Evolutionary conservation across 2,888 invertebrate species (phyloP).

Genomic region (Drosophila tanythrix): DNA sequence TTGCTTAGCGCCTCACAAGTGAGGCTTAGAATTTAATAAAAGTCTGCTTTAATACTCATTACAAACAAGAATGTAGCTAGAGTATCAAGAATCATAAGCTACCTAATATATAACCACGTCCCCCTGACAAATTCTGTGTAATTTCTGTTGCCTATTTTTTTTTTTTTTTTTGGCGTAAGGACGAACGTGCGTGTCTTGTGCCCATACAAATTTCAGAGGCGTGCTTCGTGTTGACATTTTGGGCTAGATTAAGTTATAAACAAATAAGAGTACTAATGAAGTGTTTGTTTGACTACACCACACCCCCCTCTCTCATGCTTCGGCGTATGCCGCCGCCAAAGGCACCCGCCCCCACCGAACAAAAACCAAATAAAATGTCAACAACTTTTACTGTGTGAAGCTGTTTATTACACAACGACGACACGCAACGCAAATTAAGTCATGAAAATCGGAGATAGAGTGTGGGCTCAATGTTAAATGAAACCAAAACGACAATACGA

Average conservation of each 20-base stretch:
- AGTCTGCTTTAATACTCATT: slow-evolving; percentile 32
- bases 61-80: slow-evolving; percentile 1
- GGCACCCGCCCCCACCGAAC: neutral
- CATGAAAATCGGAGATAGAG: slow-evolving; percentile 61
- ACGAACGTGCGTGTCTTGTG: slow-evolving; percentile 60
- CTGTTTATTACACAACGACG: slow-evolving; percentile 63
- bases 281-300: slow-evolving; percentile 69
- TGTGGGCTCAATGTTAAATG: slow-evolving; percentile 34
- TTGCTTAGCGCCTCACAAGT: neutral
- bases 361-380: slow-evolving; percentile 60
- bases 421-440: slow-evolving; percentile 75
- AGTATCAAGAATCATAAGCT: slow-evolving; percentile 18
- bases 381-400: slow-evolving; percentile 78
- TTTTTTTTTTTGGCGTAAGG: neutral
- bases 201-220: slow-evolving; percentile 64
- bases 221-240: slow-evolving; percentile 67
- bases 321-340: neutral
- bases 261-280: slow-evolving; percentile 77
- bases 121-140: slow-evolving; percentile 1
- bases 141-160: slow-evolving; percentile 24
- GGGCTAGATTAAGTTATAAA: slow-evolving; percentile 77
- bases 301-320: neutral
- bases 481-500: slow-evolving; percentile 37
- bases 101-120: neutral
- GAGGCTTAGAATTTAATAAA: neutral